These are phyloP conservation scores for Nesometra sesokonis DNA, from an alignment of 35 echinoderm and acorn worm genomes.

Conservation along the genomic window DNA sequence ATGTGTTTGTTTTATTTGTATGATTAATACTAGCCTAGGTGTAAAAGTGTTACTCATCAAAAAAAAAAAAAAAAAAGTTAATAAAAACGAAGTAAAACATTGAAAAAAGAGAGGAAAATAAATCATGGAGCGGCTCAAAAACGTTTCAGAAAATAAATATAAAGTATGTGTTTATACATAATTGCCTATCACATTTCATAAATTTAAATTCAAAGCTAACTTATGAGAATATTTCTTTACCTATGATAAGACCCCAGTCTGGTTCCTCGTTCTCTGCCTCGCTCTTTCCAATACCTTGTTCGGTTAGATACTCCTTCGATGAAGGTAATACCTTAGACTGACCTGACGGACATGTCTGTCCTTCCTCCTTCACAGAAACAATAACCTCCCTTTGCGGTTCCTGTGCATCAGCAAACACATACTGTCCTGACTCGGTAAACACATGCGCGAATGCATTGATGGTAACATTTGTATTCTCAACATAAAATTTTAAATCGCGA, in stretches of 20 bases:
- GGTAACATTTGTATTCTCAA: constrained; percentile 64
- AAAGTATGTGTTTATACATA: too few species aligned
- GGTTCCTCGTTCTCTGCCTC: constrained; percentile 76
- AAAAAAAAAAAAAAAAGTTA: too few species aligned
- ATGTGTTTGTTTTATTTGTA: too few species aligned
- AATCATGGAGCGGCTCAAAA: too few species aligned
- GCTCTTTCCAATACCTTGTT: constrained; percentile 43
- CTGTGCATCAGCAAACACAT: constrained; percentile 88
- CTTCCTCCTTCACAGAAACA: constrained; percentile 55
- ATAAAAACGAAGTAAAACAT: too few species aligned
- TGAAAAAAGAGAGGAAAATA: too few species aligned
- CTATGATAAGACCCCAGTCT: constrained; percentile 96
- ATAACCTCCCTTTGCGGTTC: constrained; percentile 77
- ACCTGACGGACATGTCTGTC: constrained; percentile 33
- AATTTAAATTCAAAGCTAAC: background rate
- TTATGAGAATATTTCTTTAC: too few species aligned
- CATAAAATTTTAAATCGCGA: constrained; percentile 60
- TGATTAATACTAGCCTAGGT: too few species aligned
- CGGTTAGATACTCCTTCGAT: constrained; percentile 33
- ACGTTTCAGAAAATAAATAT: too few species aligned
- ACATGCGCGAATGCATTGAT: constrained; percentile 83
- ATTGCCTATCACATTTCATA: too few species aligned
- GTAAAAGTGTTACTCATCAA: too few species aligned
- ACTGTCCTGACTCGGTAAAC: constrained; percentile 73
- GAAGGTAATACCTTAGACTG: constrained; percentile 60